Base-by-base conservation (phyloP, 2,113 vertebrate genomes). In the Quiscalus mexicanus region DNA sequence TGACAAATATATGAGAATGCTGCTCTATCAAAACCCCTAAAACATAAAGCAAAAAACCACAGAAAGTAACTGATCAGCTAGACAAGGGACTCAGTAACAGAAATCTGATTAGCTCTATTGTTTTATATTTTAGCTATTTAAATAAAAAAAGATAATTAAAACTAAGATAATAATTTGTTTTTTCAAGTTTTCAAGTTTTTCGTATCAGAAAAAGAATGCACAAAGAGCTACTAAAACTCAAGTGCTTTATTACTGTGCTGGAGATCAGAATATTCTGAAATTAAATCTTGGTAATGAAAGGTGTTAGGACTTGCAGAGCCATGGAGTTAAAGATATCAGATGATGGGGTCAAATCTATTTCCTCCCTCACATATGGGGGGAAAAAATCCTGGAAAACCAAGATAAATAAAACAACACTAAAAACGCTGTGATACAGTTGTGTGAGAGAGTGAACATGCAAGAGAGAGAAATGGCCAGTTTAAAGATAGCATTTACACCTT, bases 321-420 rank as follows among this genome's bases (percentile, higher is more conserved):
- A 35, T 15, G 11, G 23, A 70, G 42, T 21, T 74, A 74, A 73
- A 81, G 6, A 22, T 33, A 70, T 0, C 5, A 83, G 55, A 33
- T 27, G 23, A 70, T 2, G 9, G 5, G 3, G 17, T 77, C 25
- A 78, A 75, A 74, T 87, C 35, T 55, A 63, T 35, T 71, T 28
- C 9, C 9, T 52, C 15, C 2, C 12, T 58, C 56, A 60, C 1
- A 17, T 1, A 58, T 3, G 1, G 8, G 10, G 60, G 60, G 17
- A 25, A 56, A 68, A 90, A 69, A 37, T 13, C 12, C 11, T 44
- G 13, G 19, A 76, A 78, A 81, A 49, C 5, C 27, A 90, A 33
- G 12, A 64, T 35, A 13, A 81, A 90, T 82, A 47, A 50, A 1
- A 33, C 6, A 58, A 16, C 2, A 14, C 73, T n/a, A 12, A 11